Conservation (phyloP, 2,797 vertebrate species). For the Pseudomugil gertrudae region DNA sequence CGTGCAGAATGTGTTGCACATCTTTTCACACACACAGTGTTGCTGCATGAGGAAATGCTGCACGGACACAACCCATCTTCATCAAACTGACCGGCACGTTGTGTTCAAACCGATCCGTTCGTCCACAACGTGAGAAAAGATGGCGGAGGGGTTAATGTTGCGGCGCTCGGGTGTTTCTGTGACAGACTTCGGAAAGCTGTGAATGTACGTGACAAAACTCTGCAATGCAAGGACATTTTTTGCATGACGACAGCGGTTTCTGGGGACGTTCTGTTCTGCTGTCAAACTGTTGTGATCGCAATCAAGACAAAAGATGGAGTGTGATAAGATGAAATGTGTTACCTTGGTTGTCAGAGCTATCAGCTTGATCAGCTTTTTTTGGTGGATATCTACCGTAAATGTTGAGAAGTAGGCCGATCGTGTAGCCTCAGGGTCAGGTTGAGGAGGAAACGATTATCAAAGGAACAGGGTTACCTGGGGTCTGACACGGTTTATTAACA, state of each 20-base stretch:
- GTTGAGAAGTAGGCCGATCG: slow-evolving; percentile 32
- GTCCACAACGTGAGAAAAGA: neutral
- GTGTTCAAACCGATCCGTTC: neutral
- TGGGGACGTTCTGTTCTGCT: neutral
- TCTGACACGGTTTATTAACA: neutral
- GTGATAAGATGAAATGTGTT: neutral
- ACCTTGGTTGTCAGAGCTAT: slow-evolving; percentile 8
- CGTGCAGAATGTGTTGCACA: too few relatives aligned
- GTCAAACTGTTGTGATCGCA: slow-evolving; percentile 16
- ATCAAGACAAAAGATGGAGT: slow-evolving; percentile 16
- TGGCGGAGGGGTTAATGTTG: neutral
- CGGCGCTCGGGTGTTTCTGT: neutral
- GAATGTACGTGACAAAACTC: neutral
- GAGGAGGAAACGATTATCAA: neutral
- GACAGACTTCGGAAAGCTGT: neutral
- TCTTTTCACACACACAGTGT: too few relatives aligned
- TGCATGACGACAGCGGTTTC: slow-evolving; percentile 9
- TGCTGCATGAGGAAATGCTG: too few relatives aligned
- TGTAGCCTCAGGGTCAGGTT: neutral
- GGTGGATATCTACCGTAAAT: neutral
- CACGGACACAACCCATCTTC: too few relatives aligned
- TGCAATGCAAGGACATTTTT: too few relatives aligned
- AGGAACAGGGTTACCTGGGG: neutral
- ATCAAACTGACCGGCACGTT: neutral
- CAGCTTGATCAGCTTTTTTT: neutral